Evolutionary conservation across 2,113 vertebrate species (phyloP).

Genomic region (Donacobius atricapilla): DNA sequence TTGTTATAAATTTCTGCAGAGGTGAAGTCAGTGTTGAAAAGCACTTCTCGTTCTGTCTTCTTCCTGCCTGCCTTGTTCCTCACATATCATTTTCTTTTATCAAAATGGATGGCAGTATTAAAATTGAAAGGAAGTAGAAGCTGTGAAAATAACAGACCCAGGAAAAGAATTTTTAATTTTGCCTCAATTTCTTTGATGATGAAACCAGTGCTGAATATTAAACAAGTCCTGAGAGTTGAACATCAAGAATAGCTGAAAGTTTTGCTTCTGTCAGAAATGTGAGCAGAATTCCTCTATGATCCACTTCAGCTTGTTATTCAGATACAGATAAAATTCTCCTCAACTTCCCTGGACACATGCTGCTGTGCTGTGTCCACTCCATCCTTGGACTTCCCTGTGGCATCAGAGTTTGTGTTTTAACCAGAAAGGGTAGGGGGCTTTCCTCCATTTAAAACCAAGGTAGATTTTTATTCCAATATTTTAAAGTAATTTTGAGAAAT

Average conservation of each 20-base stretch:
- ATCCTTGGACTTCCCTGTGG: background rate
- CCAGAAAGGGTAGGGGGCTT: background rate
- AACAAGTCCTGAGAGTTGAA: constrained; percentile 40
- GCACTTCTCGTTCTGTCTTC: constrained; percentile 53
- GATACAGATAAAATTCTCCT: background rate
- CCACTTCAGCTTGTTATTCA: background rate
- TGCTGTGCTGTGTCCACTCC: background rate
- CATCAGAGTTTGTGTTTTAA: background rate
- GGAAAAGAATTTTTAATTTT: constrained; percentile 69
- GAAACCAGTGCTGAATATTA: constrained; percentile 59
- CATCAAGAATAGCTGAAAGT: constrained; percentile 43
- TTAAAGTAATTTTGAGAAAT: background rate
- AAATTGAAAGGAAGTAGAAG: constrained; percentile 63
- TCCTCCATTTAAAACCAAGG: background rate
- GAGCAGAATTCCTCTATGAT: constrained; percentile 14
- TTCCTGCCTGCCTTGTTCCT: constrained; percentile 52
- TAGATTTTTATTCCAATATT: background rate
- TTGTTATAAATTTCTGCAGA: constrained; percentile 64
- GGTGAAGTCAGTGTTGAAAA: constrained; percentile 46
- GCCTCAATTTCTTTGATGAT: constrained; percentile 66
- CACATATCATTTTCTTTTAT: constrained; percentile 67
- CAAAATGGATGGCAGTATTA: constrained; percentile 51
- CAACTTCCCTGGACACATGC: background rate
- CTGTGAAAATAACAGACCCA: constrained; percentile 66
- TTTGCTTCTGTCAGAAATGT: constrained; percentile 38